Evolutionary conservation across 35 echinoderm and acorn worm genomes (phyloP), one percentile per base, ranked within the genome.

Genomic region (Eucidaris tribuloides): DNA sequence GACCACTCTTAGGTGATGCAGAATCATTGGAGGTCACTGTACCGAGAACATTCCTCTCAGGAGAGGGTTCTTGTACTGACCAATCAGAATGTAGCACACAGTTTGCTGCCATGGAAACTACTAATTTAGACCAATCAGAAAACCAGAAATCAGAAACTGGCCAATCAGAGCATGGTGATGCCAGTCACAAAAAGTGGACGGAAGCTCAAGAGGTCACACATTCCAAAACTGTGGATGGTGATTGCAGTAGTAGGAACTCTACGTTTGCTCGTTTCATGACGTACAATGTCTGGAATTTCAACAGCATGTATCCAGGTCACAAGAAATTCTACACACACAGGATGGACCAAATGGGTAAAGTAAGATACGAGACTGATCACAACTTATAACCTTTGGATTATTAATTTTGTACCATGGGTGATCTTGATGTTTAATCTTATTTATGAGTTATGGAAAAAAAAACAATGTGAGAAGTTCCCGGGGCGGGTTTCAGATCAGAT

Each of bases 211-310:
- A 28, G n/a, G n/a, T n/a, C n/a, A n/a, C n/a, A n/a, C n/a, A n/a
- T n/a, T n/a, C n/a, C n/a, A n/a, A n/a, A n/a, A n/a, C n/a, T n/a
- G n/a, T n/a, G n/a, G n/a, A n/a, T n/a, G n/a, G n/a, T n/a, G n/a
- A n/a, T n/a, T n/a, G n/a, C n/a, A n/a, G n/a, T n/a, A n/a, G n/a
- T n/a, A n/a, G n/a, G n/a, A n/a, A n/a, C n/a, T n/a, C n/a, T n/a
- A 39, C 22, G 7, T 19, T 64, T 65, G 36, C 38, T 2, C 63
- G 61, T 18, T 30, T 83, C 29, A 30, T 52, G 15, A 64, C 81
- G 20, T 62, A 83, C 32, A 83, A 83, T 29, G 65, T 83, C 32
- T 83, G 81, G 81, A 83, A 83, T 29, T 83, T 83, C 42, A 83
- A 83, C 27, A 30, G 64, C 23, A 34, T 25, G 64, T 30, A 2